These are phyloP conservation scores for Drosophila siamana DNA, from an alignment of 2,888 invertebrate genomes.

Conservation along the genomic window DNA sequence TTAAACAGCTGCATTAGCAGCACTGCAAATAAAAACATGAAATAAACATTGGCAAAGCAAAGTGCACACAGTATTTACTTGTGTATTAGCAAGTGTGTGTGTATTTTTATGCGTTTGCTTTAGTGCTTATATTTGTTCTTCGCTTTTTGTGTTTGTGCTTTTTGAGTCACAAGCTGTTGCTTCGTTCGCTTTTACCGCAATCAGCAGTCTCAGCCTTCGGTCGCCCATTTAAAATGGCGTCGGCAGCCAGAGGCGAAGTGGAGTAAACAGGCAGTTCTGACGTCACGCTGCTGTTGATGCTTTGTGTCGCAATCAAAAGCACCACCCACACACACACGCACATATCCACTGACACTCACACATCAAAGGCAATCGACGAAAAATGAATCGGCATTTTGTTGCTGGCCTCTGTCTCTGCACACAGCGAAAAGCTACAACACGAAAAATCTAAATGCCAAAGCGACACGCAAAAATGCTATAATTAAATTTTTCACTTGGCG, in stretches of 20 bases:
- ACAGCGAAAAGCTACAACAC: conserved; percentile 20
- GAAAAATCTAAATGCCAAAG: conserved; percentile 28
- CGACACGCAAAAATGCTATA: conserved; percentile 53
- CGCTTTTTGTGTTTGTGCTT: not conserved
- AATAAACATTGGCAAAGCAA: not conserved
- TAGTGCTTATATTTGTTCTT: not conserved
- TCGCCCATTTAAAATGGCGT: conserved; percentile 61
- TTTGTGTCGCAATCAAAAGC: conserved; percentile 5
- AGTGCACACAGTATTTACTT: not conserved
- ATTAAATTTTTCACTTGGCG: conserved; percentile 48
- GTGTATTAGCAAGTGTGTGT: not conserved
- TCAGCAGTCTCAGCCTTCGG: conserved; percentile 24
- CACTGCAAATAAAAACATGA: not conserved
- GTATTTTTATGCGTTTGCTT: not conserved
- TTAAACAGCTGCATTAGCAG: not conserved
- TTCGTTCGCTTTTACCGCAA: conserved; percentile 17
- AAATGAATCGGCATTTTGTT: conserved; percentile 34
- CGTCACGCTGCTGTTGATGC: conserved; percentile 43
- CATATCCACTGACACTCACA: not conserved
- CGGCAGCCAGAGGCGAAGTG: conserved; percentile 28
- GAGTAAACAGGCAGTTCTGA: conserved; percentile 45
- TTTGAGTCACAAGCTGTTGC: not conserved
- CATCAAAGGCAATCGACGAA: conserved; percentile 4
- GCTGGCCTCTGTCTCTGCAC: conserved; percentile 13
- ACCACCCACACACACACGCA: not conserved